A percentile compares a stretch with the other conserved stretches of the same genome.
These are phyloP conservation scores for Oncorhynchus kisutch DNA, from an alignment of 2,113 vertebrate genomes.

Conservation along the genomic window DNA sequence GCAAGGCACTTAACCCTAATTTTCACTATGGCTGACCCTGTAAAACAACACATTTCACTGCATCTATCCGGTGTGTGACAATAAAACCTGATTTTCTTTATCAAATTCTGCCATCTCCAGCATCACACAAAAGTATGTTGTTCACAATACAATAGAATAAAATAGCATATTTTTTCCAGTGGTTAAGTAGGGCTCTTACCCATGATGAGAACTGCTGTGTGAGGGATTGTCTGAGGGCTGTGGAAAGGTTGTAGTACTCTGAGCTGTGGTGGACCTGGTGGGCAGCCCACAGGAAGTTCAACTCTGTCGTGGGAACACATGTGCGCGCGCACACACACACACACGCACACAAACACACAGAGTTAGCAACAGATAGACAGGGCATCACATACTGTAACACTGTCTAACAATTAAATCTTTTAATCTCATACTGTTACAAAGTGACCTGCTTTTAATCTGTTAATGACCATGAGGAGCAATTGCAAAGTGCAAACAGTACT, in stretches of 20 bases:
- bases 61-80: too few species aligned
- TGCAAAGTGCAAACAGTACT: too few species aligned
- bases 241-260: constrained; percentile 91
- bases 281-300: constrained; percentile 79
- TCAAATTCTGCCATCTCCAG: too few species aligned
- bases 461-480: too few species aligned
- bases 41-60: too few species aligned
- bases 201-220: constrained; percentile 85
- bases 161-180: constrained; percentile 48
- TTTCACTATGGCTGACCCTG: too few species aligned
- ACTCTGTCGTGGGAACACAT: constrained; percentile 70
- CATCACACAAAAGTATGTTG: too few species aligned
- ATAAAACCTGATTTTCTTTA: too few species aligned
- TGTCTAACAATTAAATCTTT: background rate
- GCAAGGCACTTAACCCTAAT: too few species aligned
- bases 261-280: constrained; percentile 95
- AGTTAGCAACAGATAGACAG: background rate
- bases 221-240: constrained; percentile 86
- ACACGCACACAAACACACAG: constrained; percentile 78
- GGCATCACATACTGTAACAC: background rate
- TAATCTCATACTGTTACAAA: background rate
- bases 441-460: too few species aligned
- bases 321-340: constrained; percentile 83
- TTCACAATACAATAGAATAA: background rate
- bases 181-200: constrained; percentile 72